phyloP scores from a whole-genome alignment of 64 coral and sea anemone species.

The Dendronephthya gigantea region DNA sequence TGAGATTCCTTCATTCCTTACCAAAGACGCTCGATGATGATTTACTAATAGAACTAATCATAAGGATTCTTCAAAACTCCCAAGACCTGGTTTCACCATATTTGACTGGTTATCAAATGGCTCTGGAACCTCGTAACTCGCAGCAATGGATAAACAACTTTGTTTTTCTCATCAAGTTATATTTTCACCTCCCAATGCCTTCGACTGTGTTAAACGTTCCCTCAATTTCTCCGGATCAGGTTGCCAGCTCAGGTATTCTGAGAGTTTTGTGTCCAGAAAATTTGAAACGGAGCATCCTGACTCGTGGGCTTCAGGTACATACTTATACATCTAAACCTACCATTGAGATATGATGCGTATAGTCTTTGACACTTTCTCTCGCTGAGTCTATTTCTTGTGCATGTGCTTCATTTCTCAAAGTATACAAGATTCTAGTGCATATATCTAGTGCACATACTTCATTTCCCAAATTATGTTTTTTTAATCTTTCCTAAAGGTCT shows the following conservation, averaged over 20 bases:
- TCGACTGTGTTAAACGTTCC: not conserved
- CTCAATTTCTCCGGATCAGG: not conserved
- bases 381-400: too few relatives aligned
- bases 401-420: too few relatives aligned
- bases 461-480: too few relatives aligned
- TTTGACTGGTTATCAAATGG: not conserved
- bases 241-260: not conserved
- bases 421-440: too few relatives aligned
- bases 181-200: not conserved
- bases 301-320: not conserved
- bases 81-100: not conserved
- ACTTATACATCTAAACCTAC: not conserved
- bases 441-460: too few relatives aligned
- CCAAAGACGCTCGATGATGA: not conserved
- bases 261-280: not conserved
- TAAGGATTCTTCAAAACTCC: not conserved
- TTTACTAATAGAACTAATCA: not conserved
- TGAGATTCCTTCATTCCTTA: not conserved
- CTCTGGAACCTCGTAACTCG: not conserved
- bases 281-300: not conserved
- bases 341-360: too few relatives aligned
- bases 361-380: too few relatives aligned
- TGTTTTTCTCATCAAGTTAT: not conserved
- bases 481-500: too few relatives aligned
- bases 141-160: not conserved